Evolutionary conservation across 2,888 invertebrate species (phyloP).

Genomic region (Drosophila algonquin): DNA sequence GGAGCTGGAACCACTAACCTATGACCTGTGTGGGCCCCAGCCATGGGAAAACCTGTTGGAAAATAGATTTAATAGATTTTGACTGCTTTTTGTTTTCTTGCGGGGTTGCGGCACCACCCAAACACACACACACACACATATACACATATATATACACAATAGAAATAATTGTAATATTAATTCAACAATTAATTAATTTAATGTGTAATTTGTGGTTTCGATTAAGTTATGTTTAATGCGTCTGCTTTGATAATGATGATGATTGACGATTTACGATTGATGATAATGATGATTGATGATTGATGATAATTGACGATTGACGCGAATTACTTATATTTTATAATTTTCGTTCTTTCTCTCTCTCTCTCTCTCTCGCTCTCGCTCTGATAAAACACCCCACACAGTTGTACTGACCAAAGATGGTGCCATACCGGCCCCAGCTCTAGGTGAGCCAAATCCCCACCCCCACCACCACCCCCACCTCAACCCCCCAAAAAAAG

Average conservation of each 20-base stretch:
- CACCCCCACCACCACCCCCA: conserved; percentile 37
- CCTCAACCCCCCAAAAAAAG: neutral
- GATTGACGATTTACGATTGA: conserved; percentile 40
- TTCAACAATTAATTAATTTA: conserved; percentile 23
- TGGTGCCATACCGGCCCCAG: conserved; percentile 84
- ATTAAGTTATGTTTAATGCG: conserved; percentile 51
- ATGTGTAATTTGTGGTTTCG: conserved; percentile 35
- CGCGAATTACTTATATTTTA: conserved; percentile 46
- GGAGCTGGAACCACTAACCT: conserved; percentile 47
- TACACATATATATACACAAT: no score
- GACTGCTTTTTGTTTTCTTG: conserved; percentile 17
- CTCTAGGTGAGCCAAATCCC: conserved; percentile 84
- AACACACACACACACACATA: conserved; percentile 1
- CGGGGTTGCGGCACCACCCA: conserved; percentile 52
- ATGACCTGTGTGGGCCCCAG: neutral
- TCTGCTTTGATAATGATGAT: conserved; percentile 41
- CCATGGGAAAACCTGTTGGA: conserved; percentile 9
- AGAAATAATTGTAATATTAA: conserved; percentile 21
- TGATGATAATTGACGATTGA: conserved; percentile 37
- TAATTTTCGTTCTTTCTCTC: conserved; percentile 68
- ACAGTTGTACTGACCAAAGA: conserved; percentile 84
- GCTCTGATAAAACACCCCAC: conserved; percentile 78
- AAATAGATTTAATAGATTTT: conserved; percentile 11
- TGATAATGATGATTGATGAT: conserved; percentile 26
- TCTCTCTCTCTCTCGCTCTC: conserved; percentile 58